These are phyloP conservation scores for Arrhamphus sclerolepis DNA, from an alignment of 2,797 vertebrate species.

Conservation along the genomic window DNA sequence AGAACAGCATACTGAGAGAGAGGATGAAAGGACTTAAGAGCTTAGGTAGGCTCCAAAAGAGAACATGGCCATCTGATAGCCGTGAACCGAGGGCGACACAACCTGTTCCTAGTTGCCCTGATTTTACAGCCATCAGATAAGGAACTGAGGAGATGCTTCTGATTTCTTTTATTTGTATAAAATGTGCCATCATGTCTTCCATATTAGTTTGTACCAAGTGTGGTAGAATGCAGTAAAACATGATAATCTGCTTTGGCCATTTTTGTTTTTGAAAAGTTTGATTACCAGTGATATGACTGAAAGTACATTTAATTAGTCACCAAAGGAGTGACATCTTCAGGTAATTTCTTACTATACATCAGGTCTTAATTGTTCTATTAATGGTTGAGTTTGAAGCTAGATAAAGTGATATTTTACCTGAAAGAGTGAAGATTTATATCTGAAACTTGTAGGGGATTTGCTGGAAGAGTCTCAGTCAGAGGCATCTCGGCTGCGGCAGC, in stretches of 20 bases:
- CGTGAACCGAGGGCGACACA: constrained; percentile 2
- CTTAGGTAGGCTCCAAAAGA: constrained; percentile 83
- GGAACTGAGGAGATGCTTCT: neutral
- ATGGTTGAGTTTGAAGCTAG: no score
- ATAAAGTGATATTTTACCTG: neutral
- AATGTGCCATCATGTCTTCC: neutral
- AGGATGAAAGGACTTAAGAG: constrained; percentile 97
- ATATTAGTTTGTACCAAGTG: neutral
- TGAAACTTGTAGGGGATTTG: constrained; percentile 85
- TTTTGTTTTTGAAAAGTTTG: constrained; percentile 17
- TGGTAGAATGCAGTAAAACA: constrained; percentile 51
- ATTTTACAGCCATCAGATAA: neutral
- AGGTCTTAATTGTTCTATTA: constrained; percentile 7
- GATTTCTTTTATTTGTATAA: neutral
- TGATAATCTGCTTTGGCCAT: constrained; percentile 31
- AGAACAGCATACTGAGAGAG: constrained; percentile 91
- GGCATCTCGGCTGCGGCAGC: constrained; percentile 89
- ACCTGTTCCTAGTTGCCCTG: neutral
- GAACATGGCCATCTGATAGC: constrained; percentile 11
- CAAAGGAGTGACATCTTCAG: constrained; percentile 9
- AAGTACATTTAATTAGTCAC: constrained; percentile 45
- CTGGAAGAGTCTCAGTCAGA: constrained; percentile 96
- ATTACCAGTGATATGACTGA: constrained; percentile 11
- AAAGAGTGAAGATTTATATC: constrained; percentile 1
- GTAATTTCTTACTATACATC: constrained; percentile 7